Percentiles rank a stretch among this genome's conserved stretches.
Conservation (phyloP, 1,140 invertebrate species). For the Colletes latitarsis region DNA sequence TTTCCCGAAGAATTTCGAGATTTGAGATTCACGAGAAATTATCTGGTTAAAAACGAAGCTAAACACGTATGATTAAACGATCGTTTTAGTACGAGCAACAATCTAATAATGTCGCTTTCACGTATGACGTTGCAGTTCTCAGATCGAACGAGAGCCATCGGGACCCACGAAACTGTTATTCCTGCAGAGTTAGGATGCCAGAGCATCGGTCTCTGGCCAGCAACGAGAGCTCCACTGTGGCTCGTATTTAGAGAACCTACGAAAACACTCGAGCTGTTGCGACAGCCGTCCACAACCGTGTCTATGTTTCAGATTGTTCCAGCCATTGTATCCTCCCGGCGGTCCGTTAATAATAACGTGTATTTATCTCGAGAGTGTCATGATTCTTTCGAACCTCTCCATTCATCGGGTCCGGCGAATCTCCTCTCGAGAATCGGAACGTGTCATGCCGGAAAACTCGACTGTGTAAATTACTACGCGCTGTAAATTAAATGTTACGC, state of each 20-base stretch:
- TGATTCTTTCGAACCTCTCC: constrained; percentile 30
- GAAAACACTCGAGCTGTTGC: constrained; percentile 75
- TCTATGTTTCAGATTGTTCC: constrained; percentile 68
- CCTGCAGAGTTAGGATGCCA: constrained; percentile 24
- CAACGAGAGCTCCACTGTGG: constrained; percentile 49
- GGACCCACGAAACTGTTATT: constrained; percentile 49
- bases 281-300: constrained; percentile 71
- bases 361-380: constrained; percentile 32
- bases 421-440: not conserved
- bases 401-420: not conserved
- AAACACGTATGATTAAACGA: too few relatives aligned
- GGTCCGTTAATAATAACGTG: constrained; percentile 53
- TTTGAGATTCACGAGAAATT: too few relatives aligned
- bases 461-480: not conserved
- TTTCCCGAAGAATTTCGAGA: too few relatives aligned
- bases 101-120: not conserved
- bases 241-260: constrained; percentile 68
- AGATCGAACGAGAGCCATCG: not conserved
- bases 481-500: constrained; percentile 61
- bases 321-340: constrained; percentile 33
- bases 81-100: too few relatives aligned
- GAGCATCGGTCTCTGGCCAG: constrained; percentile 46
- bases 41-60: too few relatives aligned
- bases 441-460: constrained; percentile 31
- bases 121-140: too few relatives aligned